Conservation (phyloP, 2,888 invertebrate genomes). For the Xanthia icteritia region DNA sequence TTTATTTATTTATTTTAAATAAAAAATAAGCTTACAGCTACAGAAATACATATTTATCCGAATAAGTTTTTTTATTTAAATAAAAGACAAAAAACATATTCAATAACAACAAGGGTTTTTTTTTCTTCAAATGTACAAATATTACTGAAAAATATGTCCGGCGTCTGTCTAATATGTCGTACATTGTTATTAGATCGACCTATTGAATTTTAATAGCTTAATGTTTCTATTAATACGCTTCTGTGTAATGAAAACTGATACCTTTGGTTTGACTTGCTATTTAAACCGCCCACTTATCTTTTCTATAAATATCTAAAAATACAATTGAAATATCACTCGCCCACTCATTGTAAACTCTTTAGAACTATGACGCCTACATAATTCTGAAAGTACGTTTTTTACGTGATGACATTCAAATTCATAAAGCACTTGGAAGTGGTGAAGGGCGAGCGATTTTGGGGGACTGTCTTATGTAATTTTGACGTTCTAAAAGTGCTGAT, state of each 20-base stretch:
- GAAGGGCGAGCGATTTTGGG: too few relatives aligned
- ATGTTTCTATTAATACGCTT: background rate
- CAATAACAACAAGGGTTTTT: too few relatives aligned
- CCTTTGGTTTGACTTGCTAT: slow-evolving; percentile 5
- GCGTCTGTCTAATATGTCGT: background rate
- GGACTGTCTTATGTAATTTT: too few relatives aligned
- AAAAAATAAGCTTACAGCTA: too few relatives aligned
- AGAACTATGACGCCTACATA: background rate
- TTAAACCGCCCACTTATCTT: background rate
- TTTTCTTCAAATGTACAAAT: too few relatives aligned
- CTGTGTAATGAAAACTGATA: background rate
- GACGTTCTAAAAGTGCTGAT: too few relatives aligned
- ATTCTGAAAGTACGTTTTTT: background rate
- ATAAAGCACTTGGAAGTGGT: too few relatives aligned
- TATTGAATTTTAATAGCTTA: background rate
- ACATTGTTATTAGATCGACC: background rate
- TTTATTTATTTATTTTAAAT: too few relatives aligned
- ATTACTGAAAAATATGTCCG: too few relatives aligned
- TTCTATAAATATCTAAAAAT: background rate
- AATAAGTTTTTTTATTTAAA: too few relatives aligned
- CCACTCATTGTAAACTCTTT: background rate
- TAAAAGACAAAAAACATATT: too few relatives aligned
- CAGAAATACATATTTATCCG: too few relatives aligned
- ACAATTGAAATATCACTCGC: background rate
- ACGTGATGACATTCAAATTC: background rate